These are phyloP conservation scores for Aphis gossypii DNA, from an alignment of 1,140 invertebrate genomes.

Conservation along the genomic window DNA sequence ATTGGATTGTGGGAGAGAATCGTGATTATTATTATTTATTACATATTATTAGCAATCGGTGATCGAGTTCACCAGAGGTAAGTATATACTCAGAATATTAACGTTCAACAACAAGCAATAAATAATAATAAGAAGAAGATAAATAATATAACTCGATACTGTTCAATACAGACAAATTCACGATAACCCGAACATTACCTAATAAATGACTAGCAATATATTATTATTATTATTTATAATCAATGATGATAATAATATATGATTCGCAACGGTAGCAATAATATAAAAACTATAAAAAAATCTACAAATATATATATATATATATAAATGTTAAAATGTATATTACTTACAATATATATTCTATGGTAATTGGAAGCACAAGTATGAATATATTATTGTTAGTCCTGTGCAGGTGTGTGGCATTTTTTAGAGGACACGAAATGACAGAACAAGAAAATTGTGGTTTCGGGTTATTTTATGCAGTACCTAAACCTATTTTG, in stretches of 20 bases:
- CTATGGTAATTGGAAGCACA: not conserved
- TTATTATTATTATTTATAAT: not conserved
- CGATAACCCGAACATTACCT: conserved; percentile 6
- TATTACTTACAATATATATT: not conserved
- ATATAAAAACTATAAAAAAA: not conserved
- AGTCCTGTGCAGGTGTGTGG: not conserved
- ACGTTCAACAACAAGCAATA: not conserved
- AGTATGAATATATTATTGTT: not conserved
- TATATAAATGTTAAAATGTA: too few species aligned
- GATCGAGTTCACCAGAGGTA: not conserved
- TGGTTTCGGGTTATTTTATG: not conserved
- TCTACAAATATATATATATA: too few species aligned
- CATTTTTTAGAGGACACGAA: not conserved
- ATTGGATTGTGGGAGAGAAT: not conserved
- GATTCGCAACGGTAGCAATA: not conserved
- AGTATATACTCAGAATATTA: not conserved
- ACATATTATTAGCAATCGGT: not conserved
- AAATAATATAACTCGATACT: not conserved
- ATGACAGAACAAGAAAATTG: not conserved
- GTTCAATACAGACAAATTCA: not conserved
- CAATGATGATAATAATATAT: not conserved
- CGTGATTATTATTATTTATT: not conserved
- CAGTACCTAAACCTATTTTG: not conserved
- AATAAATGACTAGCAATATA: not conserved
- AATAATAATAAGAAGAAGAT: not conserved